A percentile compares a stretch with the other conserved stretches of the same genome.
phyloP scores from a whole-genome alignment of 2,888 invertebrate species.

The Koerneria pararmatus region DNA sequence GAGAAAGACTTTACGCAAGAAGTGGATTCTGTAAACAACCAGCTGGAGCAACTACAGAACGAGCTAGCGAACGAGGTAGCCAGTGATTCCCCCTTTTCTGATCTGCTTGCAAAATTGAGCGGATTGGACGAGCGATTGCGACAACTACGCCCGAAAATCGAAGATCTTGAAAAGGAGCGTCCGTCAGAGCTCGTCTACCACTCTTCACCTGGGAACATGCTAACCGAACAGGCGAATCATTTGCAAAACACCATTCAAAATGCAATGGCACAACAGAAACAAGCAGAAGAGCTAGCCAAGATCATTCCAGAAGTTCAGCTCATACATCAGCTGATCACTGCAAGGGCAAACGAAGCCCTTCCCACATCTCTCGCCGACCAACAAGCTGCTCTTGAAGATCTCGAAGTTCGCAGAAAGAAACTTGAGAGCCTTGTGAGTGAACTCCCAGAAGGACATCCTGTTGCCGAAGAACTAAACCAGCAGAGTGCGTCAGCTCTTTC shows the following conservation, averaged over 20 bases:
- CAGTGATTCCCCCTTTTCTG: no score
- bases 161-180: constrained; percentile 4
- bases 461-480: constrained; percentile 31
- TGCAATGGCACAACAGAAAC: constrained; percentile 10
- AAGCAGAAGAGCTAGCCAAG: constrained; percentile 6
- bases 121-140: no score
- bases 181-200: constrained; percentile 10
- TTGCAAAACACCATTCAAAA: neutral
- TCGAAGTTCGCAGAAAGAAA: constrained; percentile 15
- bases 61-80: no score
- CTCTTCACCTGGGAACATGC: neutral
- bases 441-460: constrained; percentile 9
- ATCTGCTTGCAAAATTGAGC: no score
- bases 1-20: no score
- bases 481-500: constrained; percentile 39
- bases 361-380: constrained; percentile 11
- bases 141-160: constrained; percentile 5
- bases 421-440: constrained; percentile 10
- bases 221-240: neutral
- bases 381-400: constrained; percentile 12
- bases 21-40: no score
- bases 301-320: constrained; percentile 11
- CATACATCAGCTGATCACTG: constrained; percentile 9
- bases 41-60: no score
- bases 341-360: constrained; percentile 17